Evolutionary conservation across 2,113 vertebrate species (phyloP), one percentile per base, ranked within the genome.

Genomic region (Ictidomys tridecemlineatus): DNA sequence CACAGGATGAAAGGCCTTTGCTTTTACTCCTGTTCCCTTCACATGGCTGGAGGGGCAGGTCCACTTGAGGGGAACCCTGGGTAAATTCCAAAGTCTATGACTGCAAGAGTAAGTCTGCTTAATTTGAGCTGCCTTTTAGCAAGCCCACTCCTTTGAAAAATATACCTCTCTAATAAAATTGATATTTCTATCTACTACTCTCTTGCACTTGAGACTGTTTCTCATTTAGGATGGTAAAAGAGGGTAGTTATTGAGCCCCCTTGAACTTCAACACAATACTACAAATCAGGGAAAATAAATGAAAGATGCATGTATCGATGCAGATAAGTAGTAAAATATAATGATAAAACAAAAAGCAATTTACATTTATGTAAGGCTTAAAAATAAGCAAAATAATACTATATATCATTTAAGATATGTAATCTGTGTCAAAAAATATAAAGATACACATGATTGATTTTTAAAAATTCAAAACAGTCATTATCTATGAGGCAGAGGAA

Each of bases 371-470:
- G 2, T 58, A 93, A 67, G 63, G 45, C 18, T 96, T 91, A 85
- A 87, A 96, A 90, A 53, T 56, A 80, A 67, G 79, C 20, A 80
- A 48, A 84, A 82, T 5, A 69, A 82, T 77, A 37, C 6, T 65
- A 48, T 5, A 10, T 51, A 82, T 72, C 79, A 93, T 51, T 85
- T 92, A 77, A 83, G 39, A 95, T 89, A 87, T 4, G 91, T 34
- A 95, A 85, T 65, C 51, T 70, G 26, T 37, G 26, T 58, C 73
- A 91, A 74, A 74, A 93, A 92, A 70, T 51, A 89, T 20, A 93
- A 92, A 90, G 58, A 74, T 5, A 72, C 18, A 85, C 13, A 69
- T 4, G 37, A 95, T 32, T 77, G 87, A 73, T 74, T 80, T 30
- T 87, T n/a, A 17, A 77, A 95, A 91, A 51, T 77, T 78, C 34